Base-by-base conservation (phyloP, 2,888 invertebrate species). In the Nowickia ferox region DNA sequence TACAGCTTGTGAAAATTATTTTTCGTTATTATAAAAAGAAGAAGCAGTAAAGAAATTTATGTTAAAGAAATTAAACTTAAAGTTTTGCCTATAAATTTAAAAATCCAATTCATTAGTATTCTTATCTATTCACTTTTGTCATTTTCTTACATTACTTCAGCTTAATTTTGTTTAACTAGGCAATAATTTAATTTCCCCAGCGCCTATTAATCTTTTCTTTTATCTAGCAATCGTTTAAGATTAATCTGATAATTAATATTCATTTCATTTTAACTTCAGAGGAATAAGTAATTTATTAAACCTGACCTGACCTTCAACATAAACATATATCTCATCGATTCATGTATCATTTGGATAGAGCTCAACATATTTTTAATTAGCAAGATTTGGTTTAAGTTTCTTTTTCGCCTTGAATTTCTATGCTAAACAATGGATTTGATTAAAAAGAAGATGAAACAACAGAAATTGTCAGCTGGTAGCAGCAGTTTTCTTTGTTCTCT, bases 391-490 rank as follows among this genome's bases (percentile, higher is more conserved):
- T 72, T 69, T 15, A 10, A 19, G 46, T 40, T 84, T 59, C 4
- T 6, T 17, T 51, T 17, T 53, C 11, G 30, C 78, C 69, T 84
- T 75, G 71, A 68, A 30, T 55, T 68, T 61, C 74, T 65, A 10
- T 89, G 53, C 66, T 71, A 89, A 74, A 88, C 89, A 89, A 89
- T 87, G 87, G 88, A 88, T 88, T 88, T 80, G 17, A 57, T 68
- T 74, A 55, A 42, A 59, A 38, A 66, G 17, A 19, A 57, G 9
- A 38, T 9, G 10, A 63, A 44, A 59, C 30, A 30, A 30, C 30
- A 30, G 4, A 44, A 55, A 63, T 65, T 40, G 75, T 65, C 51
- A 59, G 66, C 48, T 74, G 42, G 66, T 74, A 74, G 65, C 65
- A 57, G 48, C 71, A 57, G 48, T 76, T 71, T 61, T 17, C 30